Evolutionary conservation across 30 jellyfish, hydroid and myxozoan species (phyloP).

Genomic region (Calvadosia cruxmelitensis): DNA sequence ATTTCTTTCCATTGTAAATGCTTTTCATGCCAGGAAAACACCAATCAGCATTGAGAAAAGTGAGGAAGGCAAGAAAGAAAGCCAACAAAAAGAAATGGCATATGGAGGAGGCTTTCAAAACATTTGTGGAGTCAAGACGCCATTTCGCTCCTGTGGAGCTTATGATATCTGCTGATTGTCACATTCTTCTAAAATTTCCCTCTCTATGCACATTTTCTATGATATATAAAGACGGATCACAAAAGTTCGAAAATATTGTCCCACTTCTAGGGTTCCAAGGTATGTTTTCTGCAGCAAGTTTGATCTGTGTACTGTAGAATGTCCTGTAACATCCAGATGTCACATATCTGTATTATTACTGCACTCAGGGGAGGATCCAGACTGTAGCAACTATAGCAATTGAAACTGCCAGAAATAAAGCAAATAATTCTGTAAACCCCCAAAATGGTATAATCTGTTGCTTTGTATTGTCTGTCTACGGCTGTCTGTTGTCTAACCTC

Average conservation of each 20-base stretch:
- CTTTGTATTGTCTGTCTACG: no score
- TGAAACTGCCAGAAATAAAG: no score
- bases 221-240: neutral
- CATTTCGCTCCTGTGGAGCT: neutral
- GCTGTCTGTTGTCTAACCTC: no score
- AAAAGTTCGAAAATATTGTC: neutral
- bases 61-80: neutral
- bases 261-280: neutral
- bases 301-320: no score
- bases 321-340: no score
- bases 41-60: neutral
- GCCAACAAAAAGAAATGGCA: neutral
- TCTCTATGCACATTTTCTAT: neutral
- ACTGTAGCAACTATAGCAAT: no score
- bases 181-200: neutral
- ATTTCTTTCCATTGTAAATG: no score
- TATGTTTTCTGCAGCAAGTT: no score
- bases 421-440: no score
- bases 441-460: no score
- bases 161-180: neutral
- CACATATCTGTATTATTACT: no score
- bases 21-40: neutral
- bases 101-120: neutral
- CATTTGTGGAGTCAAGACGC: neutral
- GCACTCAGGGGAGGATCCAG: no score